Evolutionary conservation across 2,113 vertebrate genomes (phyloP), one percentile per base, ranked within the genome.

Genomic region (Drymodes brunneopygia): DNA sequence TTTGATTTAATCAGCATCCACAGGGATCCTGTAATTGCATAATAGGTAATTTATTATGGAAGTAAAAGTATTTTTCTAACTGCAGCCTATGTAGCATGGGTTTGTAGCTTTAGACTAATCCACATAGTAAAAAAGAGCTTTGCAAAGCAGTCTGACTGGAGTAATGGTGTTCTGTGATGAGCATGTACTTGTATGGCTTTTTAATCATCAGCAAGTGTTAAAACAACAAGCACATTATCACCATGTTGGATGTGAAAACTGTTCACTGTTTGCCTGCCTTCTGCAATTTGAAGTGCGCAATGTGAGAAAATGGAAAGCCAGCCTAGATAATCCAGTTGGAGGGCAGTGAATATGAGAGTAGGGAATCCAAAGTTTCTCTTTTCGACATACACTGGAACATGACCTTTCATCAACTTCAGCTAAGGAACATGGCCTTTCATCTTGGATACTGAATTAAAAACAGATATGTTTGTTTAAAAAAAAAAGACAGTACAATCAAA

Each of bases 1-100:
- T 96, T 95, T 96, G 90, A 97, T 97, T 96, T 97, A 97, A 97
- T 98, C 95, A 97, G 91, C 79, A 96, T 96, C 91, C 75, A 71
- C 77, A 96, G 92, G 91, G 90, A 94, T 93, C 89, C 88, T 86
- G 27, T 96, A 96, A 96, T 94, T 97, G 73, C 94, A 96, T 95
- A 95, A 88, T 93, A 94, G 96, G 82, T 86, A 93, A 96, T 97
- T 97, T 97, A 77, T 95, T 94, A 90, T 90, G 90, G 88, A 94
- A 94, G 85, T 92, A 82, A 69, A 87, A 91, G 86, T 91, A 71
- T 92, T 85, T 97, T 97, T 96, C 89, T 90, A 94, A 80, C 83
- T 87, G 58, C 89, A 79, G 90, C 44, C 69, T 91, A 73, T 50
- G 83, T 67, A 69, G 56, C 57, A 48, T 28, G 86, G 29, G 61